A percentile compares a stretch with the other conserved stretches of the same genome.
Conservation (phyloP, 2,888 invertebrate genomes). For the Philhelius pedissequus region DNA sequence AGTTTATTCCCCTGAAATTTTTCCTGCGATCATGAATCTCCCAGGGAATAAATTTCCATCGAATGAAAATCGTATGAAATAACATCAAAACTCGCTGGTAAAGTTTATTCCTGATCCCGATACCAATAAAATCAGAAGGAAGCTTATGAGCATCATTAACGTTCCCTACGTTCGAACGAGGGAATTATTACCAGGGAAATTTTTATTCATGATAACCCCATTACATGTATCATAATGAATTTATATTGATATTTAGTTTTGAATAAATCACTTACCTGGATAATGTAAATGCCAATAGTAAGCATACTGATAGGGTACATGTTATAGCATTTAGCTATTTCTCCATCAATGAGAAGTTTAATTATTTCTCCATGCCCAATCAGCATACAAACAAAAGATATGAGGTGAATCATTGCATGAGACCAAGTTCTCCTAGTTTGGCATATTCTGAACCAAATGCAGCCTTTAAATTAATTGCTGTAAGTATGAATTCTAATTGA, state of each 20-base stretch:
- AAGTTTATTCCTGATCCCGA: too few species aligned
- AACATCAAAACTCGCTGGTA: too few species aligned
- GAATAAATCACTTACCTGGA: slow-evolving; percentile 10
- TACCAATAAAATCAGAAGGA: too few species aligned
- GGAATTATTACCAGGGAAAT: too few species aligned
- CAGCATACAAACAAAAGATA: neutral
- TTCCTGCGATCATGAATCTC: too few species aligned
- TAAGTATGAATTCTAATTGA: neutral
- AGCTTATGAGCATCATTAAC: too few species aligned
- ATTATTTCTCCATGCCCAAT: slow-evolving; percentile 16
- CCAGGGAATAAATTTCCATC: too few species aligned
- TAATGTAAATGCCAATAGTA: neutral
- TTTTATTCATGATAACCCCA: too few species aligned
- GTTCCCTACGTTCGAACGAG: too few species aligned
- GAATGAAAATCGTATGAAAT: too few species aligned
- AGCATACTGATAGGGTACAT: slow-evolving; percentile 16
- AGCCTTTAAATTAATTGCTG: neutral
- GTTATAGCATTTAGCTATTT: slow-evolving; percentile 2
- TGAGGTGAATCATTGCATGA: slow-evolving; percentile 7
- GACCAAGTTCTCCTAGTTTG: neutral
- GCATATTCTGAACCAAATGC: slow-evolving; percentile 22
- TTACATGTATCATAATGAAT: too few species aligned
- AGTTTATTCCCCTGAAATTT: too few species aligned
- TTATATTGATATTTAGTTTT: neutral
- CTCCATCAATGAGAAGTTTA: neutral